Percentiles rank a stretch among this genome's conserved stretches.
These are phyloP conservation scores for Psylliodes chrysocephalus DNA, from an alignment of 2,888 invertebrate species.

Conservation along the genomic window DNA sequence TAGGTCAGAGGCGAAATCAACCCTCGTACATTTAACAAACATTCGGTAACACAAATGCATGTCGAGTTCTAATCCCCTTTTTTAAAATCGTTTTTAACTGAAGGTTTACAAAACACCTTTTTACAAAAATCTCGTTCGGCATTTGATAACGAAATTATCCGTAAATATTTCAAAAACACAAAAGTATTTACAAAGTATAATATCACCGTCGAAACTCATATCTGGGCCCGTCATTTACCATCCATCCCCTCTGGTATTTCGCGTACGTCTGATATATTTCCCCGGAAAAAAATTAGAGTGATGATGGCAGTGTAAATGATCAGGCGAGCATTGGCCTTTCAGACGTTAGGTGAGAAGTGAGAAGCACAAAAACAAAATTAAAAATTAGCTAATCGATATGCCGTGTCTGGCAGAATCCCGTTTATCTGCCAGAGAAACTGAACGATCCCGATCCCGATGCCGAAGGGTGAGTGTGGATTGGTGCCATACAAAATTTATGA, in stretches of 20 bases:
- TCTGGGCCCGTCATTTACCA: neutral
- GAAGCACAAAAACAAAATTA: slow-evolving; percentile 40
- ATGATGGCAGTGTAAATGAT: slow-evolving; percentile 11
- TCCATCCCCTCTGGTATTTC: slow-evolving; percentile 6
- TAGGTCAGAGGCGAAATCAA: too few relatives aligned
- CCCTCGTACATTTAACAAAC: too few relatives aligned
- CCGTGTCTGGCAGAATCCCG: slow-evolving; percentile 38
- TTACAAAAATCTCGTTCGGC: neutral
- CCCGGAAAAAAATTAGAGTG: slow-evolving; percentile 5
- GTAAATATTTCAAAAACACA: slow-evolving; percentile 1
- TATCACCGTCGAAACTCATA: slow-evolving; percentile 4
- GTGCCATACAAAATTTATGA: slow-evolving; percentile 36
- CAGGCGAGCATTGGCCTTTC: slow-evolving; percentile 30
- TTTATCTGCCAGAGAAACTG: slow-evolving; percentile 33
- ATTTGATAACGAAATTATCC: neutral
- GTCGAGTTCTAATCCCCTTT: too few relatives aligned
- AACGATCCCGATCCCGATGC: slow-evolving; percentile 11
- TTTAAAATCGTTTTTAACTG: too few relatives aligned
- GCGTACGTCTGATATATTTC: slow-evolving; percentile 1
- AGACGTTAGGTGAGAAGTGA: slow-evolving; percentile 36
- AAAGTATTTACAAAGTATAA: slow-evolving; percentile 8
- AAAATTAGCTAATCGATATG: slow-evolving; percentile 41
- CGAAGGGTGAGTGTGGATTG: slow-evolving; percentile 32
- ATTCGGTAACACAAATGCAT: too few relatives aligned
- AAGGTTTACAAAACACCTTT: neutral